Percentiles rank a stretch among this genome's conserved stretches.
These are phyloP conservation scores for Meriones unguiculatus DNA, from an alignment of 2,113 vertebrate species.

Conservation along the genomic window DNA sequence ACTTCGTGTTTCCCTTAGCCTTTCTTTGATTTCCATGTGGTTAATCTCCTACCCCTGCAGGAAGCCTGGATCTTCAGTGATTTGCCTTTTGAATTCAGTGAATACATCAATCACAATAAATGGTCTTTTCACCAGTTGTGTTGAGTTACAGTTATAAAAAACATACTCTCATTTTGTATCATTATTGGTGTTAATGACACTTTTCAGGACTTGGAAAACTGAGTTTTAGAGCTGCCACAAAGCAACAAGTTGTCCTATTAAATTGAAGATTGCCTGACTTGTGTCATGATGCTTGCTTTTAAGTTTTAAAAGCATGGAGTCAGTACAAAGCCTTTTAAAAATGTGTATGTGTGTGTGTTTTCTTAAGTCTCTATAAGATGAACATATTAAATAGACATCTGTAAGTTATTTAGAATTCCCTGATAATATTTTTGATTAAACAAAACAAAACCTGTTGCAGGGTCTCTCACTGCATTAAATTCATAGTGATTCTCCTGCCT, in stretches of 20 bases:
- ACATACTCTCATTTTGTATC: slow-evolving; percentile 54
- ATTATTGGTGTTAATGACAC: slow-evolving; percentile 58
- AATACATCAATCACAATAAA: slow-evolving; percentile 69
- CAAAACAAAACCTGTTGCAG: background rate
- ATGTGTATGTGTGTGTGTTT: background rate
- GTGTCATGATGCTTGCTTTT: slow-evolving; percentile 14
- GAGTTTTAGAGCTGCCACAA: slow-evolving; percentile 5
- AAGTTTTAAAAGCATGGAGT: slow-evolving; percentile 57
- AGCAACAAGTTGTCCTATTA: slow-evolving; percentile 45
- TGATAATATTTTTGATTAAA: slow-evolving; percentile 53
- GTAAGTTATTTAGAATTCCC: slow-evolving; percentile 54
- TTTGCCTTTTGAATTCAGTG: slow-evolving; percentile 62
- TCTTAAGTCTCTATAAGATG: slow-evolving; percentile 54
- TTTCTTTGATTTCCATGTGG: slow-evolving; percentile 72
- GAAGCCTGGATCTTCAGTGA: slow-evolving; percentile 57
- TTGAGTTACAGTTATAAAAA: slow-evolving; percentile 66
- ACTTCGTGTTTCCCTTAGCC: slow-evolving; percentile 50
- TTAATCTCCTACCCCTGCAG: slow-evolving; percentile 49
- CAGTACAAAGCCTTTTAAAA: background rate
- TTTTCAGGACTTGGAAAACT: slow-evolving; percentile 60
- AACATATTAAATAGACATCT: slow-evolving; percentile 57
- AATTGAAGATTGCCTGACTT: slow-evolving; percentile 25
- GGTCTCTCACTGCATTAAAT: background rate
- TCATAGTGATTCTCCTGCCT: background rate
- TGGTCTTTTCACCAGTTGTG: slow-evolving; percentile 40